A percentile compares a stretch with the other conserved stretches of the same genome.
Evolutionary conservation across 2,113 vertebrate species (phyloP).

Genomic region (Pipra filicauda): DNA sequence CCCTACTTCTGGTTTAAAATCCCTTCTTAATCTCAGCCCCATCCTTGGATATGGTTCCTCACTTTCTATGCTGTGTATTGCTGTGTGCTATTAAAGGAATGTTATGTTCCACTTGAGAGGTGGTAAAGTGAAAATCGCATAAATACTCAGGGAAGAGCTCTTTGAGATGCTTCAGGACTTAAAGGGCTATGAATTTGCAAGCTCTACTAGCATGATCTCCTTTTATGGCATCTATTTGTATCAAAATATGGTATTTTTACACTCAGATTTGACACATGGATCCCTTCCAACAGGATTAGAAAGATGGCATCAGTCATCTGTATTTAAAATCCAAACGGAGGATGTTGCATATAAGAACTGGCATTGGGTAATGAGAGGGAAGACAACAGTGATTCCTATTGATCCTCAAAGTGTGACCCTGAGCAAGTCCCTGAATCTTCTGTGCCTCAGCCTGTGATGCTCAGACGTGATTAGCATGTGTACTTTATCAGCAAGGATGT

Average conservation of each 20-base stretch:
- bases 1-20: background rate
- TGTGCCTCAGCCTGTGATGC: background rate
- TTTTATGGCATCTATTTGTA: background rate
- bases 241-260: background rate
- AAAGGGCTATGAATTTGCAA: conserved; percentile 3
- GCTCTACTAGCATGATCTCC: background rate
- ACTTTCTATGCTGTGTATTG: background rate
- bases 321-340: background rate
- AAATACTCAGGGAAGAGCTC: background rate
- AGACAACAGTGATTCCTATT: background rate
- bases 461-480: background rate
- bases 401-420: background rate
- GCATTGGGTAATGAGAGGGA: background rate
- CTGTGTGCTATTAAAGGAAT: conserved; percentile 4
- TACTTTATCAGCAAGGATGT: conserved; percentile 4
- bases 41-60: background rate
- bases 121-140: background rate
- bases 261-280: background rate
- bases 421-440: background rate
- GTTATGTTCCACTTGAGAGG: background rate
- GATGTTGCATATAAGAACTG: background rate
- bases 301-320: background rate
- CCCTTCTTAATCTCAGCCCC: background rate
- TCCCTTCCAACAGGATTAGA: background rate
- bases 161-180: background rate